Base-by-base conservation (phyloP, 2,113 vertebrate species). In the Bujurquina vittata region DNA sequence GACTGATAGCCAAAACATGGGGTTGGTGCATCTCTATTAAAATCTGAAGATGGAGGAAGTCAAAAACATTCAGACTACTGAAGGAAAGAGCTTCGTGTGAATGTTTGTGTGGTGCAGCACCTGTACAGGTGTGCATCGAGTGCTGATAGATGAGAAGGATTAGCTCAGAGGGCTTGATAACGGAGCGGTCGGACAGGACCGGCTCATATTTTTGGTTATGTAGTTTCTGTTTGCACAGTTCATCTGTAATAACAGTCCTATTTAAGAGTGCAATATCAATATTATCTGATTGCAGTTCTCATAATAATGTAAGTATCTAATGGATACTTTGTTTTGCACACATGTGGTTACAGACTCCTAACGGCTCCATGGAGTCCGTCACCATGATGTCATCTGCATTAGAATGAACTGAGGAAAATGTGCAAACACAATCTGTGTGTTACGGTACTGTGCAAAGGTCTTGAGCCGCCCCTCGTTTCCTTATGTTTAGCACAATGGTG, bases 61-160 rank as follows among this genome's bases (percentile, higher is more conserved):
- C 4, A 29, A 69, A 4, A 9, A 67, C 0, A 3, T 18, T 67
- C 0, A 0, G 10, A 46, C 37, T 6, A 40, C 10, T 11, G 17
- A 67, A 26, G 37, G 4, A 18, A 26, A 67, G 46, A 17, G 37
- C 63, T 67, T 46, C 37, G 3, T 26, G 8, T 0, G 3, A 67
- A 46, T 17, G 0, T 69, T 29, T 29, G 9, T 49, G 0, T 67
- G 63, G 63, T 49, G 40, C 63, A 49, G 37, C 22, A 12, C 29
- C 29, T 69, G 65, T 52, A 52, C 65, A 52, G 43, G 43, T 20
- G 65, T 29, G 65, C 12, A 7, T 69, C 26, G 23, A 49, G 9
- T 11, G 23, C 26, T 12, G 43, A 46, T 18, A 29, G 23, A 0
- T 72, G 0, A 20, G 43, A 72, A 52, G 52, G 52, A 69, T 52